These are phyloP conservation scores for Caenorhabditis brenneri DNA, from an alignment of 1,140 invertebrate species.

Conservation along the genomic window DNA sequence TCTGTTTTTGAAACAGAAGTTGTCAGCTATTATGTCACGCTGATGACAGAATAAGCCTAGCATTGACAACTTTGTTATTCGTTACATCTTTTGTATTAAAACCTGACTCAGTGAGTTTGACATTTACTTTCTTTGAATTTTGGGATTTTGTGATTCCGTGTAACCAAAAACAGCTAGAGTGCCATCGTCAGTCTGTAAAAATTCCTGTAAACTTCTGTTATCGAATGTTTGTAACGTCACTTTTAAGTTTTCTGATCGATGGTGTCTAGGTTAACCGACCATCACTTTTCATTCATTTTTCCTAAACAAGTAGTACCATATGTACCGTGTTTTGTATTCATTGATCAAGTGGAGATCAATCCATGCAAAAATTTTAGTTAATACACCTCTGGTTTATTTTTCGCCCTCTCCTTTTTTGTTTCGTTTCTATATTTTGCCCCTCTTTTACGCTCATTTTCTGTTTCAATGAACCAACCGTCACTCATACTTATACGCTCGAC, in stretches of 20 bases:
- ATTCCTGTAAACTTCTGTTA: not conserved
- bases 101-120: too few species aligned
- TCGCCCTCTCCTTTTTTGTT: not conserved
- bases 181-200: too few species aligned
- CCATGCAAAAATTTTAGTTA: not conserved
- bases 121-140: too few species aligned
- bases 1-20: not conserved
- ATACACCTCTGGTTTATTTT: not conserved
- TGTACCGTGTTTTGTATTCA: slow-evolving; percentile 20
- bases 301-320: slow-evolving; percentile 1
- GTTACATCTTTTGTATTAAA: too few species aligned
- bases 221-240: not conserved
- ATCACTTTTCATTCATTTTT: not conserved
- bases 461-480: slow-evolving; percentile 40
- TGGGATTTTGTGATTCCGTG: too few species aligned
- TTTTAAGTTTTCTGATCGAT: slow-evolving; percentile 5
- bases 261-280: slow-evolving; percentile 5
- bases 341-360: slow-evolving; percentile 14
- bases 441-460: not conserved
- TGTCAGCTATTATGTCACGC: not conserved
- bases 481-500: slow-evolving; percentile 31
- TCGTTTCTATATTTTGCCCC: not conserved
- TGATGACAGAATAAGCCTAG: too few species aligned
- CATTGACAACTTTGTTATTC: too few species aligned
- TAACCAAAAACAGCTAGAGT: too few species aligned